A percentile compares a stretch with the other conserved stretches of the same genome.
Conservation (phyloP, 1,140 invertebrate species). For the Charaxes varanes region DNA sequence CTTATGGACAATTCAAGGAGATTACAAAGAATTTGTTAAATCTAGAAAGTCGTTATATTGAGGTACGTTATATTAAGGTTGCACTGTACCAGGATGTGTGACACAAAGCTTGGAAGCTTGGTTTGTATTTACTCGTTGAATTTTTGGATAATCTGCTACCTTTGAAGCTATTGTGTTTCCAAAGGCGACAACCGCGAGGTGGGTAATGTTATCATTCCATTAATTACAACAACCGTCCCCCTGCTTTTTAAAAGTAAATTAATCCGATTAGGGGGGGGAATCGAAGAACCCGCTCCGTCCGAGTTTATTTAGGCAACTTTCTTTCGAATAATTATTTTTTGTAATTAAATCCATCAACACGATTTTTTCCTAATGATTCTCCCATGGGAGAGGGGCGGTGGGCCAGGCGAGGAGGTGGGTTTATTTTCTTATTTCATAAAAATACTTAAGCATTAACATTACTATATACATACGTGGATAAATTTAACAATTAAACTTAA, state of each 20-base stretch:
- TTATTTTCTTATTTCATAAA: slow-evolving; percentile 30
- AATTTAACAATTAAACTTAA: too few relatives aligned
- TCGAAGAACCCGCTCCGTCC: slow-evolving; percentile 70
- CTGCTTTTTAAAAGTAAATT: slow-evolving; percentile 72
- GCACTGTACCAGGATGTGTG: too few relatives aligned
- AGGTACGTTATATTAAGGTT: too few relatives aligned
- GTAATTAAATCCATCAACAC: slow-evolving; percentile 74
- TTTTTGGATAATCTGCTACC: slow-evolving; percentile 27
- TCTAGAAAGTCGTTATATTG: too few relatives aligned
- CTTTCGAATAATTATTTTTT: slow-evolving; percentile 72
- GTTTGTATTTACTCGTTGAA: slow-evolving; percentile 16
- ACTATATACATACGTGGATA: too few relatives aligned
- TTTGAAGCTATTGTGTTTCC: slow-evolving; percentile 37
- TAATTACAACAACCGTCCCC: slow-evolving; percentile 70
- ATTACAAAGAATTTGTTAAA: too few relatives aligned
- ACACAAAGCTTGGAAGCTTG: too few relatives aligned
- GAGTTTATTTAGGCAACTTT: slow-evolving; percentile 69
- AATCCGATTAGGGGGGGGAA: slow-evolving; percentile 71
- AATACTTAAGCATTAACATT: too few relatives aligned
- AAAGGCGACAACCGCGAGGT: slow-evolving; percentile 58
- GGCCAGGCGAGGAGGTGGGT: slow-evolving; percentile 23
- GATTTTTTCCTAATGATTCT: slow-evolving; percentile 73
- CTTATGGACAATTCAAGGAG: too few relatives aligned
- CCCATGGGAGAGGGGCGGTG: slow-evolving; percentile 48
- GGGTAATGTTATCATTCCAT: slow-evolving; percentile 72